These are phyloP conservation scores for Eptesicus fuscus DNA, from an alignment of 2,113 vertebrate species.

Conservation along the genomic window DNA sequence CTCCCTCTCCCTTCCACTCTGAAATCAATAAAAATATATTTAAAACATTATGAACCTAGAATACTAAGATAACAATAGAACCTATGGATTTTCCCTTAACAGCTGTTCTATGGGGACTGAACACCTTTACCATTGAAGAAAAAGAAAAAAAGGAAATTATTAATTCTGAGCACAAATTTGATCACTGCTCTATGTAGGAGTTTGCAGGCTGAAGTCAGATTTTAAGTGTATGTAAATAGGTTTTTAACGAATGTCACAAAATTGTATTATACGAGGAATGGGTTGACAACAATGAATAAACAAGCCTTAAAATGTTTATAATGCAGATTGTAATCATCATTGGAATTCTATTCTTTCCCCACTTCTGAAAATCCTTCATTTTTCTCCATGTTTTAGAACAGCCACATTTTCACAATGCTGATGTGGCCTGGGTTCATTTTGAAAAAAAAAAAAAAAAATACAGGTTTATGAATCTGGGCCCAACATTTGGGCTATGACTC, in stretches of 20 bases:
- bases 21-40: too few relatives aligned
- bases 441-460: neutral
- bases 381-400: neutral
- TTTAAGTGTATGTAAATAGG: neutral
- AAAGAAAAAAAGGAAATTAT: constrained; percentile 36
- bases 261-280: neutral
- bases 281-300: neutral
- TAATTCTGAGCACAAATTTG: neutral
- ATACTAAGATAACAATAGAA: neutral
- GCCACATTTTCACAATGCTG: neutral
- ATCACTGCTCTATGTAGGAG: neutral
- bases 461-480: neutral
- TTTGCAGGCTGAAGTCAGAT: neutral
- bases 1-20: too few relatives aligned
- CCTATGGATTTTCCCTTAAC: neutral
- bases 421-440: neutral
- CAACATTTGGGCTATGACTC: neutral
- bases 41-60: neutral
- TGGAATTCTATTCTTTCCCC: neutral
- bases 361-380: neutral
- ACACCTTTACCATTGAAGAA: neutral
- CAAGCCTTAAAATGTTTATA: neutral
- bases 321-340: neutral
- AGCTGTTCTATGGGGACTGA: neutral
- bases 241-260: neutral